These are phyloP conservation scores for Ammodytes marinus DNA, from an alignment of 2,113 vertebrate genomes.

Conservation along the genomic window DNA sequence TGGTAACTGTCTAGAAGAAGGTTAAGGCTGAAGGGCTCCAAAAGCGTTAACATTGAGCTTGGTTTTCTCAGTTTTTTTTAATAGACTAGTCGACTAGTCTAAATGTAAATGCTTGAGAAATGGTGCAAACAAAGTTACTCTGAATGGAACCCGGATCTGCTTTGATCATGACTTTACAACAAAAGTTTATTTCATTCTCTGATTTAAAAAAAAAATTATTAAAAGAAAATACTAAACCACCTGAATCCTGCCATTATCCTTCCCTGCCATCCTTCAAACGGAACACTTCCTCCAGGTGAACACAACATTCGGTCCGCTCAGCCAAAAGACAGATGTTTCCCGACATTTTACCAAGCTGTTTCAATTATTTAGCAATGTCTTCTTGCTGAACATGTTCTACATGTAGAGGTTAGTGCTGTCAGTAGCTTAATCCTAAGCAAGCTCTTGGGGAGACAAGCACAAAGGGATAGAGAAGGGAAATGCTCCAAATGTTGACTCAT, in stretches of 20 bases:
- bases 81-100: too few relatives aligned
- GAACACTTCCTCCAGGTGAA: background rate
- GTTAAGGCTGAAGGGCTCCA: too few relatives aligned
- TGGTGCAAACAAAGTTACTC: too few relatives aligned
- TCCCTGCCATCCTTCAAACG: background rate
- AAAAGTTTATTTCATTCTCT: background rate
- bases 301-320: background rate
- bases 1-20: too few relatives aligned
- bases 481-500: background rate
- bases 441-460: constrained; percentile 20
- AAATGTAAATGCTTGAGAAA: too few relatives aligned
- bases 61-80: too few relatives aligned
- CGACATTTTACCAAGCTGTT: constrained; percentile 30
- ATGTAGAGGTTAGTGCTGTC: background rate
- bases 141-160: too few relatives aligned
- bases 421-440: background rate
- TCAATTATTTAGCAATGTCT: constrained; percentile 43
- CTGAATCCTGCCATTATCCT: background rate
- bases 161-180: too few relatives aligned
- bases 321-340: background rate
- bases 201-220: background rate
- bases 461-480: constrained; percentile 8
- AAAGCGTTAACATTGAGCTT: too few relatives aligned
- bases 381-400: constrained; percentile 13
- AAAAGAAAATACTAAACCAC: background rate